Evolutionary conservation across 2,888 invertebrate species (phyloP).

Genomic region (Agrypnus murinus): DNA sequence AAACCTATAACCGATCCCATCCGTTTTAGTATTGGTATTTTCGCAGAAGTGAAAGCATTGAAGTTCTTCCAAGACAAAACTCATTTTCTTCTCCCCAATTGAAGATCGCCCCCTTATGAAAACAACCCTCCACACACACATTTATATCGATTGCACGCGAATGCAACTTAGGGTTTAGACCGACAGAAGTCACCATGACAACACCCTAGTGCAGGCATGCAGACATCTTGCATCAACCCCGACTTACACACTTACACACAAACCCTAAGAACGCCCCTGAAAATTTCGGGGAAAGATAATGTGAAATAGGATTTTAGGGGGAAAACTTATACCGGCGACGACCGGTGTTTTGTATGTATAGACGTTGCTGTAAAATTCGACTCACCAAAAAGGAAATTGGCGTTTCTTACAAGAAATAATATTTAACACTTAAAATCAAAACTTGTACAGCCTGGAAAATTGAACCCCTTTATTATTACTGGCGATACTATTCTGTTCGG

Average conservation of each 20-base stretch:
- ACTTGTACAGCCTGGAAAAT: too few relatives aligned
- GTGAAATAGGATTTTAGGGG: constrained; percentile 1
- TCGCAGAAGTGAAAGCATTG: constrained; percentile 6
- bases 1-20: too few relatives aligned
- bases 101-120: constrained; percentile 49
- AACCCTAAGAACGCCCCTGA: constrained; percentile 36
- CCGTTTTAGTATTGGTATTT: too few relatives aligned
- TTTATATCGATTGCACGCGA: constrained; percentile 60
- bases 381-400: neutral
- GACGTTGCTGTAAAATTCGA: constrained; percentile 12
- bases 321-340: neutral
- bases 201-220: constrained; percentile 69
- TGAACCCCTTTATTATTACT: too few relatives aligned
- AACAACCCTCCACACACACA: constrained; percentile 53
- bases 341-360: neutral
- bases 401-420: too few relatives aligned
- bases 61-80: constrained; percentile 31
- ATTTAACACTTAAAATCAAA: too few relatives aligned
- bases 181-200: constrained; percentile 69
- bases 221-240: constrained; percentile 65
- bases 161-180: constrained; percentile 58
- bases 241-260: constrained; percentile 51
- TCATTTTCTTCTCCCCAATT: constrained; percentile 56
- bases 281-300: neutral
- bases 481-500: too few relatives aligned